These are phyloP conservation scores for Montipora efflorescens DNA, from an alignment of 64 coral and sea anemone species.

Conservation along the genomic window DNA sequence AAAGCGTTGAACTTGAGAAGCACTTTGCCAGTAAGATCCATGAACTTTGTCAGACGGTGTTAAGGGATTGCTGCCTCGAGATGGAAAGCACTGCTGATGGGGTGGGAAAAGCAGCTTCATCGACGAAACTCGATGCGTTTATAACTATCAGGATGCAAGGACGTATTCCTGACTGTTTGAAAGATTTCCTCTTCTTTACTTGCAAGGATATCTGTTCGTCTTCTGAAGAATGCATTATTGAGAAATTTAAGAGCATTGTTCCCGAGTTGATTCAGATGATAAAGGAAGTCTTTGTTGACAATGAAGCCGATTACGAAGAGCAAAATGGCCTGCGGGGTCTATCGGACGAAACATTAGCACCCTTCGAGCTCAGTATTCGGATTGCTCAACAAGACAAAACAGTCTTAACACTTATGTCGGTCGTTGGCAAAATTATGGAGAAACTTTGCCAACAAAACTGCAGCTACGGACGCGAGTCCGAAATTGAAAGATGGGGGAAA, in stretches of 20 bases:
- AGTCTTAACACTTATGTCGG: neutral
- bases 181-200: too few species aligned
- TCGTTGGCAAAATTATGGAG: conserved; percentile 2
- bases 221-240: neutral
- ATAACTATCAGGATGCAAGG: neutral
- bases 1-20: too few species aligned
- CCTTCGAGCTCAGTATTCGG: neutral
- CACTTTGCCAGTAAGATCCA: neutral
- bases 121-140: neutral
- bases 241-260: neutral
- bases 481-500: neutral
- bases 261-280: neutral
- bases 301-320: neutral
- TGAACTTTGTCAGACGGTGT: neutral
- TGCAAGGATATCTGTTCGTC: neutral
- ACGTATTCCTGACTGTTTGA: neutral
- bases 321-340: neutral
- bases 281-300: neutral
- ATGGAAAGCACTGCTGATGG: neutral
- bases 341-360: neutral
- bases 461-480: too few species aligned
- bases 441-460: neutral
- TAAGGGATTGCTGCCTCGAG: conserved; percentile 68
- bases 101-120: neutral
- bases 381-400: neutral